Evolutionary conservation across 2,113 vertebrate genomes (phyloP), one percentile per base, ranked within the genome.

Genomic region (Steatornis caripensis): DNA sequence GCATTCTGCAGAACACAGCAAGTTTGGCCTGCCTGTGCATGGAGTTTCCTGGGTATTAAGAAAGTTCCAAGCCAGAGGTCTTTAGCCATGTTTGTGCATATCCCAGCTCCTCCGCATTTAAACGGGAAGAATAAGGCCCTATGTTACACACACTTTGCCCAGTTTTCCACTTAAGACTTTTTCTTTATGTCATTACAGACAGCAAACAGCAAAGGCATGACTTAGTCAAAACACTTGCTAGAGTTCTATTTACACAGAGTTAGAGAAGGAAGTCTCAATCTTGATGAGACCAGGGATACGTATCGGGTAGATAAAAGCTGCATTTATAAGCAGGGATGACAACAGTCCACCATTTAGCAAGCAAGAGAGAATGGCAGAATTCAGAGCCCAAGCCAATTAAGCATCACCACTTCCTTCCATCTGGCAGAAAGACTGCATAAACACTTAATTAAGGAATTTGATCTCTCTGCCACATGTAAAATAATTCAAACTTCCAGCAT

Each of bases 391-490:
- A 93, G 74, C 60, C 80, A 94, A 89, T 90, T 77, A 92, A 53
- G 69, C 62, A 77, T 58, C 64, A 89, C 68, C 80, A 83, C 90
- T 95, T 93, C 93, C 82, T 89, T 89, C 55, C 68, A 87, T 84
- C 85, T 90, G 87, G 57, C 82, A 94, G 21, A 85, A 8, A 64
- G 54, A 93, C 46, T 57, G 80, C 43, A 94, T 55, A 93, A 86
- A 23, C 41, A 76, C 53, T 55, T 83, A 65, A 96, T 87, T 86
- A 92, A 77, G 24, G 36, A 95, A 81, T 80, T 46, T 70, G 72
- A 92, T 76, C 57, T 37, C 62, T 60, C 37, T 61, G 48, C 13
- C 65, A 60, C 30, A 80, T 54, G 29, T 61, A 49, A 83, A 94
- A 70, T 54, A 64, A 89, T 53, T 84, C 39, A 89, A 87, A 87